Conservation (phyloP, 2,113 vertebrate genomes). For the Corydoras maculifer region DNA sequence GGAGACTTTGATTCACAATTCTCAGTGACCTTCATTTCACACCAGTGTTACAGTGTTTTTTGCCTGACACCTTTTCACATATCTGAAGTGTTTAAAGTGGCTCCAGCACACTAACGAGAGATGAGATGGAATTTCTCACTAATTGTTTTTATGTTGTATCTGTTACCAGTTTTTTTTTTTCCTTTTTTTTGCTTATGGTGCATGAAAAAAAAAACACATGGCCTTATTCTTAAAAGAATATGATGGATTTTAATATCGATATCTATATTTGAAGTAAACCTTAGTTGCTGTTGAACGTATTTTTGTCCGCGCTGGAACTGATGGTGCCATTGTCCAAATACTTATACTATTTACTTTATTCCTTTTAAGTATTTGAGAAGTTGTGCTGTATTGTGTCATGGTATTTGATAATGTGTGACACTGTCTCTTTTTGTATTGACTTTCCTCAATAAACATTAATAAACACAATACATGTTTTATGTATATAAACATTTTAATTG, state of each 20-base stretch:
- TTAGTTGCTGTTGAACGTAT: conserved; percentile 31
- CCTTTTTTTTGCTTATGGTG: conserved; percentile 22
- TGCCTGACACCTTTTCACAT: conserved; percentile 48
- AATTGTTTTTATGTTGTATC: conserved; percentile 16
- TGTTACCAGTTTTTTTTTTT: conserved; percentile 23
- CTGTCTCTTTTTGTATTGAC: conserved; percentile 39
- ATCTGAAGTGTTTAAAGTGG: conserved; percentile 25
- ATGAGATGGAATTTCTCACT: conserved; percentile 38
- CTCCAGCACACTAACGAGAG: not conserved
- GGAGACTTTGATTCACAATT: conserved; percentile 1
- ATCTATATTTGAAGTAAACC: conserved; percentile 23
- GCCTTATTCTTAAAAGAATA: too few species aligned
- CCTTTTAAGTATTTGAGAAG: conserved; percentile 20
- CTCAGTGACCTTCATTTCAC: conserved; percentile 19
- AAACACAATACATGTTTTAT: not conserved
- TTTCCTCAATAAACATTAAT: conserved; percentile 43
- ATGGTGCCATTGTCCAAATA: conserved; percentile 55
- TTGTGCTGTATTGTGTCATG: conserved; percentile 40
- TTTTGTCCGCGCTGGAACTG: conserved; percentile 27
- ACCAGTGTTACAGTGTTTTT: not conserved
- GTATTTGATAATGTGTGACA: conserved; percentile 44
- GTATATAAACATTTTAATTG: too few species aligned
- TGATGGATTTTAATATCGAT: too few species aligned
- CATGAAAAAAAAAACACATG: conserved; percentile 11
- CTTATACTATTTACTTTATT: conserved; percentile 26